phyloP scores from a whole-genome alignment of 1,140 invertebrate species.

The Drosophila subobscura region DNA sequence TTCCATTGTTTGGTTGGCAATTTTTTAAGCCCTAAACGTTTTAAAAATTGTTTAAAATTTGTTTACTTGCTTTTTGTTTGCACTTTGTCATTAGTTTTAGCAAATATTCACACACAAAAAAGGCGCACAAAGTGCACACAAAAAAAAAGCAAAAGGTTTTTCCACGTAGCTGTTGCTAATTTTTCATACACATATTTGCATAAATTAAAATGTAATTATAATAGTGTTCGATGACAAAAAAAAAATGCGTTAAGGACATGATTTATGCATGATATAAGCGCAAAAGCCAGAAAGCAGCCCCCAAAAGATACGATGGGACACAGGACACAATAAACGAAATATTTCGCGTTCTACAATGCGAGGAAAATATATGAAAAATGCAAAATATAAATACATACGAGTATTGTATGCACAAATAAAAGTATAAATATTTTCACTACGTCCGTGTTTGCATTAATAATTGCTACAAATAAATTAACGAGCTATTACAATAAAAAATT shows the following conservation, averaged over 20 bases:
- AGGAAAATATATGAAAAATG: too few relatives aligned
- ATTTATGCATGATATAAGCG: conserved; percentile 75
- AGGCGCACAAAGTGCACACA: conserved; percentile 4
- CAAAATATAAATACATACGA: conserved; percentile 22
- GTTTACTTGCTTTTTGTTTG: conserved; percentile 17
- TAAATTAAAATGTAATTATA: conserved; percentile 82
- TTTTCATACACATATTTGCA: conserved; percentile 73
- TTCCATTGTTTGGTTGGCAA: conserved; percentile 26
- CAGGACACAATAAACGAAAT: conserved; percentile 57
- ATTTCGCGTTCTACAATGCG: conserved; percentile 26
- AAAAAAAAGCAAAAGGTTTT: neutral
- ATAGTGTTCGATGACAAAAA: conserved; percentile 59
- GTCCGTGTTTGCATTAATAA: conserved; percentile 75
- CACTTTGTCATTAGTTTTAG: conserved; percentile 69
- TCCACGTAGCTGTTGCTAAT: conserved; percentile 53
- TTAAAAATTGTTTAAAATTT: conserved; percentile 34
- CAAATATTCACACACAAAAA: conserved; percentile 42
- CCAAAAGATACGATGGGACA: conserved; percentile 20
- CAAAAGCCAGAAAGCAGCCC: conserved; percentile 16
- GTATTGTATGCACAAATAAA: too few relatives aligned
- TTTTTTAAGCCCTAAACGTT: conserved; percentile 27
- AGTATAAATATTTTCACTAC: too few relatives aligned
- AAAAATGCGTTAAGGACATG: conserved; percentile 54
- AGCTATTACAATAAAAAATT: conserved; percentile 57
- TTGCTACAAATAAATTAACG: conserved; percentile 80